Evolutionary conservation across 1,140 invertebrate genomes (phyloP).

Genomic region (Drosophila hydei): DNA sequence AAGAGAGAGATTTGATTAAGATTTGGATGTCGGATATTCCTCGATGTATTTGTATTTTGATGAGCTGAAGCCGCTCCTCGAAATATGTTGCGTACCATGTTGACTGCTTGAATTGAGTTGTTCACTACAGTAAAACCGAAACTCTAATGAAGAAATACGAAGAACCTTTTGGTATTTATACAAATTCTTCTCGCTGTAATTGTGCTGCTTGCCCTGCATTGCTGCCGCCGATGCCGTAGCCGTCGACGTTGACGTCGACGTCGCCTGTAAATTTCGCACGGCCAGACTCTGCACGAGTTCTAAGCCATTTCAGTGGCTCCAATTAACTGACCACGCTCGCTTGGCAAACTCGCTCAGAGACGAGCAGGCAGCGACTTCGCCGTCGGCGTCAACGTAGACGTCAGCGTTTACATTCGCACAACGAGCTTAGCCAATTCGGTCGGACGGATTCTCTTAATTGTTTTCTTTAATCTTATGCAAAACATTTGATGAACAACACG

Average conservation of each 20-base stretch:
- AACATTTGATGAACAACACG: conserved; percentile 78
- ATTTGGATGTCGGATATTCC: background rate
- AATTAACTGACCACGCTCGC: conserved; percentile 45
- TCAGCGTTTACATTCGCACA: conserved; percentile 67
- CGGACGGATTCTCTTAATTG: conserved; percentile 77
- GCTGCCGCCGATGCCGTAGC: conserved; percentile 8
- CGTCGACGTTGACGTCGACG: conserved; percentile 32
- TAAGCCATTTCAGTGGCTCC: conserved; percentile 57
- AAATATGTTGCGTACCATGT: conserved; percentile 59
- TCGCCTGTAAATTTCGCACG: conserved; percentile 71
- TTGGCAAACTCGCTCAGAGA: conserved; percentile 35
- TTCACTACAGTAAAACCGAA: conserved; percentile 78
- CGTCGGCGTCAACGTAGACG: conserved; percentile 16
- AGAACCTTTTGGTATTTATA: conserved; percentile 83
- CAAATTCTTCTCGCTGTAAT: conserved; percentile 77
- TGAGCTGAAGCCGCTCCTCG: background rate
- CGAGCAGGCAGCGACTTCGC: conserved; percentile 1
- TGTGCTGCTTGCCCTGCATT: conserved; percentile 45
- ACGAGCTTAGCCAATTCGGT: conserved; percentile 65
- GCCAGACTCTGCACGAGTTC: conserved; percentile 54
- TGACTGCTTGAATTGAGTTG: conserved; percentile 70
- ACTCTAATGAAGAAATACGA: conserved; percentile 81
- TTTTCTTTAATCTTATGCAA: conserved; percentile 81
- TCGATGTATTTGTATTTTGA: background rate
- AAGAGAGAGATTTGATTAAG: conserved; percentile 10